Evolutionary conservation across 2,888 invertebrate species (phyloP).

Genomic region (Dione juno): DNA sequence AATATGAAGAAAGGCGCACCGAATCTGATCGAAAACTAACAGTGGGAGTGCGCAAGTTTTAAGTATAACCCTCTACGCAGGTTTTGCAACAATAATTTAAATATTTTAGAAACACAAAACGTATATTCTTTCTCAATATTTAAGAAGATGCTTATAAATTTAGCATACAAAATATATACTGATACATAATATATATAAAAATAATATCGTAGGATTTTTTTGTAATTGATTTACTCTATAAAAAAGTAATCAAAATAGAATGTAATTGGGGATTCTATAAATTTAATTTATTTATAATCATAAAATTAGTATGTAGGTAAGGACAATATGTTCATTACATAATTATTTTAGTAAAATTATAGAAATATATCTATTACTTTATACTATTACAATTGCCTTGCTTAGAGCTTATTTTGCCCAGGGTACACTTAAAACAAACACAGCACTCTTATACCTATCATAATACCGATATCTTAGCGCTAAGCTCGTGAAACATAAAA

Average conservation of each 20-base stretch:
- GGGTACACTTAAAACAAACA: constrained; percentile 63
- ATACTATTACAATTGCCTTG: constrained; percentile 4
- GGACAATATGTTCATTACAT: background rate
- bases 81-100: constrained; percentile 31
- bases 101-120: background rate
- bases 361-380: background rate
- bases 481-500: constrained; percentile 51
- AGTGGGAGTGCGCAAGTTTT: constrained; percentile 67
- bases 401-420: constrained; percentile 47
- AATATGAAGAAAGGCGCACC: constrained; percentile 76
- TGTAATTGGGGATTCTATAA: background rate
- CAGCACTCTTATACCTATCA: constrained; percentile 54
- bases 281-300: background rate
- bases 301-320: background rate
- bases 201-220: no score
- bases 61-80: constrained; percentile 53
- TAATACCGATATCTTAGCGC: constrained; percentile 56
- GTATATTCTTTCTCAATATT: background rate
- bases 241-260: no score
- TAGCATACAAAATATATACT: background rate
- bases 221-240: no score
- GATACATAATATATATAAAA: no score
- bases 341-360: no score
- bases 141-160: background rate
- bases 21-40: constrained; percentile 78